Conservation (phyloP, 2,888 invertebrate genomes). For the Melanophora roralis region DNA sequence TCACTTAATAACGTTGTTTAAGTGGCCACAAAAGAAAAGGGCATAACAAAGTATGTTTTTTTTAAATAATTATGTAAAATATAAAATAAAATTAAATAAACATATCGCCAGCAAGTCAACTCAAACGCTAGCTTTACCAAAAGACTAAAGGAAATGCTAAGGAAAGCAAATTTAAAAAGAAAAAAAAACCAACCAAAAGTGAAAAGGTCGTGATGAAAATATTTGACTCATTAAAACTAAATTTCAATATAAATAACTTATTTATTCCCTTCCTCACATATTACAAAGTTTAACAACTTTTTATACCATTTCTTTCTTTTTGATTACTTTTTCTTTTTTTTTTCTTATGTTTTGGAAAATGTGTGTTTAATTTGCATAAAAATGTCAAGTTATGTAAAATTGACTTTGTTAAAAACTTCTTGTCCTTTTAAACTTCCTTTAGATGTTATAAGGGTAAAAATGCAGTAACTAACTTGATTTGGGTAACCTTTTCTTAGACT, state of each 20-base stretch:
- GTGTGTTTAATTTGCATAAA: slow-evolving; percentile 45
- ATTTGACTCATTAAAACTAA: slow-evolving; percentile 51
- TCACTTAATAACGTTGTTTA: slow-evolving; percentile 56
- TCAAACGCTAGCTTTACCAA: neutral
- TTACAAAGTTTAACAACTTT: neutral
- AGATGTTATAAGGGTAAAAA: neutral
- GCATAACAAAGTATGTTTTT: neutral
- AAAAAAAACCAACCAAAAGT: slow-evolving; percentile 21
- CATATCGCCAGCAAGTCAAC: slow-evolving; percentile 12
- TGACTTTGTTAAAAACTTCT: slow-evolving; percentile 9
- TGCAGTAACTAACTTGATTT: slow-evolving; percentile 23
- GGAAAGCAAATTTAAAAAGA: neutral
- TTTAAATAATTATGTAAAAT: neutral
- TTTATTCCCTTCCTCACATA: neutral
- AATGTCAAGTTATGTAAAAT: slow-evolving; percentile 35
- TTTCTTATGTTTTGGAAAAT: slow-evolving; percentile 11
- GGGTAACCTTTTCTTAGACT: slow-evolving; percentile 38
- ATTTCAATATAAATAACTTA: slow-evolving; percentile 20
- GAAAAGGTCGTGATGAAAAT: slow-evolving; percentile 49
- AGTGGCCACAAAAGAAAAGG: slow-evolving; percentile 28
- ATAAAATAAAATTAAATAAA: slow-evolving; percentile 35
- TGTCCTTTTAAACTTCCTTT: neutral
- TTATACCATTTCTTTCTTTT: neutral
- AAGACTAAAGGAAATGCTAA: neutral
- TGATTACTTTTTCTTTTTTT: neutral